A percentile compares a stretch with the other conserved stretches of the same genome.
These are phyloP conservation scores for Tinea trinotella DNA, from an alignment of 2,888 invertebrate species.

Conservation along the genomic window DNA sequence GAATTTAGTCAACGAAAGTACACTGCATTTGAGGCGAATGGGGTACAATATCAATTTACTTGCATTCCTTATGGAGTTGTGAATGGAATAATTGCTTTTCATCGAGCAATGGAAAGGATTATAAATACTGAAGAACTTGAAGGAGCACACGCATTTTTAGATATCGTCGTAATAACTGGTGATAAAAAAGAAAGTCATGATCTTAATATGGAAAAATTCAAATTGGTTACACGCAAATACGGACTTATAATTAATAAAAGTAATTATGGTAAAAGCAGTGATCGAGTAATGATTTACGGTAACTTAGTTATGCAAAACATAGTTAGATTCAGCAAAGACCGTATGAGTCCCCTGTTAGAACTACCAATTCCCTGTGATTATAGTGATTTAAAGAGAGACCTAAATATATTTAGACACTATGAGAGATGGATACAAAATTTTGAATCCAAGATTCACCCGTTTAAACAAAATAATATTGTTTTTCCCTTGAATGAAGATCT, in stretches of 20 bases:
- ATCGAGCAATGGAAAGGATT: neutral
- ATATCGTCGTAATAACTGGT: neutral
- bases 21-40: constrained; percentile 13
- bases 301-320: neutral
- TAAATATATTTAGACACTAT: neutral
- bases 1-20: neutral
- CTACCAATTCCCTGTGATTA: neutral
- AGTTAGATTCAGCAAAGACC: neutral
- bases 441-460: neutral
- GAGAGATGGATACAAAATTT: neutral
- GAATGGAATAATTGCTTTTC: constrained; percentile 8
- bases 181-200: neutral
- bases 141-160: neutral
- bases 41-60: neutral
- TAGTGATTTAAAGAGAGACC: neutral
- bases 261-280: neutral
- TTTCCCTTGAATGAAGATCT: neutral
- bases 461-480: neutral
- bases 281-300: too few species aligned
- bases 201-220: neutral
- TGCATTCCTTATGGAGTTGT: constrained; percentile 10
- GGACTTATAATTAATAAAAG: neutral
- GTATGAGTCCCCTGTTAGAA: neutral
- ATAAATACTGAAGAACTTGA: neutral
- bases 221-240: neutral